A percentile compares a stretch with the other conserved stretches of the same genome.
Conservation (phyloP, 2,888 invertebrate genomes). For the Griposia aprilina region DNA sequence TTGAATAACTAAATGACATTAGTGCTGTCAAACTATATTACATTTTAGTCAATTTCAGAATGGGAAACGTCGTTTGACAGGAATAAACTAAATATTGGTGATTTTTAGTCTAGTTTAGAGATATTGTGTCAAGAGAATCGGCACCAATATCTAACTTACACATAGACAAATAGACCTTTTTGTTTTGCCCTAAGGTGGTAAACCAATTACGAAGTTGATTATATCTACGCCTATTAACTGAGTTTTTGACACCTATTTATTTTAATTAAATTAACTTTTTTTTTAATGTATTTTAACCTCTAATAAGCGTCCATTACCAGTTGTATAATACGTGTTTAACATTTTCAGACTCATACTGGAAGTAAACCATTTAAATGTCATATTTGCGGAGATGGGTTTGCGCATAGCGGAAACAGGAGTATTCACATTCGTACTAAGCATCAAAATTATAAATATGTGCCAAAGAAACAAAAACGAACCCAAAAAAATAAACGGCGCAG, state of each 20-base stretch:
- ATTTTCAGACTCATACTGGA: conserved; percentile 48
- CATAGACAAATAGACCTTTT: not conserved
- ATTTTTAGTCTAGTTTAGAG: too few species aligned
- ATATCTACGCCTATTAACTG: too few species aligned
- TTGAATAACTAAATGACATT: too few species aligned
- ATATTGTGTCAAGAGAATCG: too few species aligned
- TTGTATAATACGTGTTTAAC: not conserved
- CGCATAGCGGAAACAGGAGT: conserved; percentile 47
- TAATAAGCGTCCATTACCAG: not conserved
- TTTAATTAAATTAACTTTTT: not conserved
- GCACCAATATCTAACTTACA: not conserved
- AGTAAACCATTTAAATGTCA: conserved; percentile 53
- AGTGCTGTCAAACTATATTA: too few species aligned
- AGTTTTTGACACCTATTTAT: not conserved
- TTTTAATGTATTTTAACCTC: not conserved
- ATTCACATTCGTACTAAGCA: conserved; percentile 47
- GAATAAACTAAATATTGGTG: too few species aligned
- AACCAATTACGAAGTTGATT: not conserved
- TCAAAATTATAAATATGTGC: conserved; percentile 41
- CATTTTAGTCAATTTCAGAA: too few species aligned
- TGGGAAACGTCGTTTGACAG: too few species aligned
- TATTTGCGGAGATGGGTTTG: conserved; percentile 51
- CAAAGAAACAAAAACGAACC: not conserved
- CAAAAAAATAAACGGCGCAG: not conserved
- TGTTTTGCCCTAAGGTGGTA: not conserved